These are phyloP conservation scores for Oophaga sylvatica DNA, from an alignment of 2,797 vertebrate species.

Conservation along the genomic window DNA sequence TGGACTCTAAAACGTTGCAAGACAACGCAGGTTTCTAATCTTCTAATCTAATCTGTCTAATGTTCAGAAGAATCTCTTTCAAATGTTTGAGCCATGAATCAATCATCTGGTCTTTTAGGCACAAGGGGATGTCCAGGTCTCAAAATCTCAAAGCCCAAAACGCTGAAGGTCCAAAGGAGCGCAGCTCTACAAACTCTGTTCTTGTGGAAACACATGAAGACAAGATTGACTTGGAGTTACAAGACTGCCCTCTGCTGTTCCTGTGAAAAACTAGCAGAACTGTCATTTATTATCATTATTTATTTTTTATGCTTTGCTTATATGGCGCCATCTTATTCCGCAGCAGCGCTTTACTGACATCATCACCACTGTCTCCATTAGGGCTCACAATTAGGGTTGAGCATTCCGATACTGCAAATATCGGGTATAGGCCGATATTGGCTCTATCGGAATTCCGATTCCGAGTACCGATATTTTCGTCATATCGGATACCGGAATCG, in stretches of 20 bases:
- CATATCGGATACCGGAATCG: no score
- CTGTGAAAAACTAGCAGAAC: background rate
- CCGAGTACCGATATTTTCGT: no score
- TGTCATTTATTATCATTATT: background rate
- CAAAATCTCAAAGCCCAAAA: conserved; percentile 99
- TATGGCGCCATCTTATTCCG: no score
- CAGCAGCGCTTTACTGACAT: no score
- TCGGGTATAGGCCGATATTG: no score
- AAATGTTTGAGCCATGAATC: conserved; percentile 98
- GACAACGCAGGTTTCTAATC: conserved; percentile 79
- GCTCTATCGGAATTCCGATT: no score
- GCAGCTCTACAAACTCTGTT: conserved; percentile 93
- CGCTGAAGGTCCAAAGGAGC: conserved; percentile 94
- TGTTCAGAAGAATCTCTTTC: conserved; percentile 89
- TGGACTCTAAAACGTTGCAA: conserved; percentile 69
- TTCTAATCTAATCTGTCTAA: conserved; percentile 66
- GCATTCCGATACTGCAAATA: no score
- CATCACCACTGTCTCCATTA: no score
- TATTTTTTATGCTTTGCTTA: background rate
- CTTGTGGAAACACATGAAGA: conserved; percentile 97
- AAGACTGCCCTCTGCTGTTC: conserved; percentile 18
- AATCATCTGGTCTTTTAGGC: conserved; percentile 95
- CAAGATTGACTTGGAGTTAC: conserved; percentile 87
- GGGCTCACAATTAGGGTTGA: no score
- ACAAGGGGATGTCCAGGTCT: conserved; percentile 98